A percentile compares a stretch with the other conserved stretches of the same genome.
Conservation (phyloP, 2,888 invertebrate genomes). For the Nomada lathburiana region DNA sequence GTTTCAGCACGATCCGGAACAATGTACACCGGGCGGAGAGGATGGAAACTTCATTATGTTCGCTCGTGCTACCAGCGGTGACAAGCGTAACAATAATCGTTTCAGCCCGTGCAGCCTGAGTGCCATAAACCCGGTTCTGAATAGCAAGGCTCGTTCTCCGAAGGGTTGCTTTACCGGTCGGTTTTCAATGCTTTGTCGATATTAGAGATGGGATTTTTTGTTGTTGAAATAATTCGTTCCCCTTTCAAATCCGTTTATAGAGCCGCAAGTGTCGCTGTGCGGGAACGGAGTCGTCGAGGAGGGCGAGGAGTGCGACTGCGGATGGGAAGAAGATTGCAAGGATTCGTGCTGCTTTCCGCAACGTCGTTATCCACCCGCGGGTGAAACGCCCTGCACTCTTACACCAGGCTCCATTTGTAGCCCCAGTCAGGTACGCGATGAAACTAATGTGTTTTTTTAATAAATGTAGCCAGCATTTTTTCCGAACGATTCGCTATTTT, state of each 20-base stretch:
- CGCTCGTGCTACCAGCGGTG: conserved; percentile 98
- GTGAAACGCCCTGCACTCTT: conserved; percentile 94
- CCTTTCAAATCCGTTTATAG: conserved; percentile 84
- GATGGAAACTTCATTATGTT: conserved; percentile 99
- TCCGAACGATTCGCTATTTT: too few species aligned
- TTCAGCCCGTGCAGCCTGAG: conserved; percentile 96
- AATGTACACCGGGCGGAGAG: conserved; percentile 96
- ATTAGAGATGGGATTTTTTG: too few species aligned
- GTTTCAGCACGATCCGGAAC: conserved; percentile 95
- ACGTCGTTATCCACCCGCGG: conserved; percentile 90
- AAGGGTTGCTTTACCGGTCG: conserved; percentile 97
- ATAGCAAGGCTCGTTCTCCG: conserved; percentile 94
- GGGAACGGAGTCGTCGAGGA: conserved; percentile 99
- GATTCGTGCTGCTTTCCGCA: conserved; percentile 97
- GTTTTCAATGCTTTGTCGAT: conserved; percentile 52
- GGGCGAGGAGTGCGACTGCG: conserved; percentile 99
- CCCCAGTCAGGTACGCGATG: conserved; percentile 89
- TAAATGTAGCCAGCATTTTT: too few species aligned
- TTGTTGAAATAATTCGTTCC: background rate
- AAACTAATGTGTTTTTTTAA: background rate
- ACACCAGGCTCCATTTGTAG: conserved; percentile 92
- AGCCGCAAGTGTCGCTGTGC: conserved; percentile 97
- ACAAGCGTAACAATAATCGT: conserved; percentile 98
- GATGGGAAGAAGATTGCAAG: conserved; percentile 98
- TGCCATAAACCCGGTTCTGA: conserved; percentile 96